Evolutionary conservation across 2,888 invertebrate genomes (phyloP).

Genomic region (Lypha dubia): DNA sequence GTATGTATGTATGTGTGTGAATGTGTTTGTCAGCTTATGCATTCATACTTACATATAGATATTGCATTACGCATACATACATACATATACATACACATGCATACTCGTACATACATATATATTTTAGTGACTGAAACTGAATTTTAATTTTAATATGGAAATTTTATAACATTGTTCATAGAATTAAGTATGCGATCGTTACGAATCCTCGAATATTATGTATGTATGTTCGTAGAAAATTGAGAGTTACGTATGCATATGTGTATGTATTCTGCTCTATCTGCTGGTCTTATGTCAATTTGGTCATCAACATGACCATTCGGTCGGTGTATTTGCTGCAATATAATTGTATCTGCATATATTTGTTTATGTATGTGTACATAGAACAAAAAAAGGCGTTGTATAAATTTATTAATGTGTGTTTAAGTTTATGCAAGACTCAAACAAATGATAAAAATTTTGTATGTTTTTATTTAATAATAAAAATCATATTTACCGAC

Average conservation of each 20-base stretch:
- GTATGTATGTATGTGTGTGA: neutral
- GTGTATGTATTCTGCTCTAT: neutral
- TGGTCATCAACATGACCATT: constrained; percentile 49
- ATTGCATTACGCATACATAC: no score
- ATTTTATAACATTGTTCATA: constrained; percentile 48
- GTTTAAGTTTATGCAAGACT: constrained; percentile 40
- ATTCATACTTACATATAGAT: no score
- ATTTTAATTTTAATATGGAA: constrained; percentile 55
- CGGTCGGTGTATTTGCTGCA: constrained; percentile 18
- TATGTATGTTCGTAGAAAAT: neutral
- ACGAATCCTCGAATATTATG: constrained; percentile 20
- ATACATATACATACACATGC: no score
- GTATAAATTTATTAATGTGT: constrained; percentile 30
- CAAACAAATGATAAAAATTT: constrained; percentile 59
- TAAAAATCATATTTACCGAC: constrained; percentile 66
- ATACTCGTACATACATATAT: no score
- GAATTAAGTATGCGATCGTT: constrained; percentile 32
- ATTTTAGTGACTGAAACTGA: constrained; percentile 24
- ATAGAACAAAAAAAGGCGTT: neutral
- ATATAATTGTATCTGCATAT: neutral
- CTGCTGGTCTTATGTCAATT: constrained; percentile 36
- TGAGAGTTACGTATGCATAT: no score
- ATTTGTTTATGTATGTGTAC: neutral
- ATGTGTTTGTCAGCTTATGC: neutral
- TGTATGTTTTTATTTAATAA: constrained; percentile 66